Evolutionary conservation across 1,140 invertebrate genomes (phyloP), one percentile per base, ranked within the genome.

Genomic region (Zaprionus capensis): DNA sequence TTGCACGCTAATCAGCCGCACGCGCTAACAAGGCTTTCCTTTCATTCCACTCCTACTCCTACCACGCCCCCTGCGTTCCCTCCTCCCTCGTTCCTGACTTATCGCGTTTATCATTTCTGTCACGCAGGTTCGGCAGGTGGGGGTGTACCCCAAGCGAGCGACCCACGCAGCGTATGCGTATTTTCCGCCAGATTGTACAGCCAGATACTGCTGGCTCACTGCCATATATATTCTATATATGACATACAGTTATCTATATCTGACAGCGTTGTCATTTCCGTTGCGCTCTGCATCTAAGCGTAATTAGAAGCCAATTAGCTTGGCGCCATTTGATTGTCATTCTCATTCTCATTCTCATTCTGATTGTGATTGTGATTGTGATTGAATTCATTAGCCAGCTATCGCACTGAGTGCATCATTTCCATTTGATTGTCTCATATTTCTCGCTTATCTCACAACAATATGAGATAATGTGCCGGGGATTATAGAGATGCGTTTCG

Each of bases 1-100:
- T 80, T 75, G 46, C 67, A 34, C 55, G 68, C 73, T 81, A 81
- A 81, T 81, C 58, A 70, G 31, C 51, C 12, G 46, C 20, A 46
- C 22, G 57, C 36, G 14, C 15, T 49, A 24, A 20, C 31, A 26
- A 34, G 2, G 11, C 51, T 57, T 44, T 44, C 41, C 34, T 3
- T 14, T n/a, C 51, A 34, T 7, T 2, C 31, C 31, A 34, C 31
- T 34, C 31, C 31, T 11, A 34, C 2, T 34, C 31, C 31, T 11
- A 7, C 31, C 2, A 34, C 5, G 11, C 44, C 17, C 17, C 17
- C 44, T 4, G 2, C 6, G 7, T 1, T 4, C 9, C 5, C 9
- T 3, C 17, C 46, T 14, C 1, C 46, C 46, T 12, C 0, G 17
- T 49, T 12, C 20, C 5, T 49, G 9, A 9, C 46, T 49, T 49